Evolutionary conservation across 64 coral and sea anemone species (phyloP).

Genomic region (Montipora efflorescens): DNA sequence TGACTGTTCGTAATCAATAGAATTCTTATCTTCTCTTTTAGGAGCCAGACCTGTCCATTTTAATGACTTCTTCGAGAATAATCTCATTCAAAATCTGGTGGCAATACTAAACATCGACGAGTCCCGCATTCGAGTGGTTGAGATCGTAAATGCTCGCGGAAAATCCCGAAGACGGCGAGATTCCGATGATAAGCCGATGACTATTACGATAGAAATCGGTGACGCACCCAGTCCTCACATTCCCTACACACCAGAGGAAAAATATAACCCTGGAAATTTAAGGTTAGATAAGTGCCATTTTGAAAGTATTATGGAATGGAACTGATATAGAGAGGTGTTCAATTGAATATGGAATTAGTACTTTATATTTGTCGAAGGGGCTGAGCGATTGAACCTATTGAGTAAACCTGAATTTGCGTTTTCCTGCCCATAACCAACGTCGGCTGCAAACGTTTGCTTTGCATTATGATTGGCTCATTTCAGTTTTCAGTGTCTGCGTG

Average conservation of each 20-base stretch:
- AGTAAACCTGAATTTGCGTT: too few relatives aligned
- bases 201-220: conserved; percentile 50
- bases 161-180: conserved; percentile 30
- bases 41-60: conserved; percentile 64
- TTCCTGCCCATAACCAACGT: too few relatives aligned
- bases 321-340: background rate
- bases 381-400: too few relatives aligned
- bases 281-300: background rate
- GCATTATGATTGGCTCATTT: too few relatives aligned
- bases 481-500: too few relatives aligned
- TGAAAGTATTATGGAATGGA: background rate
- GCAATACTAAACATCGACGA: conserved; percentile 66
- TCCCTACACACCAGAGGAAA: conserved; percentile 55
- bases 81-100: conserved; percentile 73
- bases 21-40: conserved; percentile 12
- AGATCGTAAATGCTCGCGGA: conserved; percentile 64
- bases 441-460: too few relatives aligned
- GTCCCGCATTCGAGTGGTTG: conserved; percentile 66
- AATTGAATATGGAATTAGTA: too few relatives aligned
- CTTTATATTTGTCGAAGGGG: too few relatives aligned
- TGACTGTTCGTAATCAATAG: background rate
- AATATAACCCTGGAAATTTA: background rate
- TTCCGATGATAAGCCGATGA: conserved; percentile 33
- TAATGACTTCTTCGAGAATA: conserved; percentile 85
- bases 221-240: conserved; percentile 47